Base-by-base conservation (phyloP, 92 coral and sea anemone genomes). In the Phenganax marumi region DNA sequence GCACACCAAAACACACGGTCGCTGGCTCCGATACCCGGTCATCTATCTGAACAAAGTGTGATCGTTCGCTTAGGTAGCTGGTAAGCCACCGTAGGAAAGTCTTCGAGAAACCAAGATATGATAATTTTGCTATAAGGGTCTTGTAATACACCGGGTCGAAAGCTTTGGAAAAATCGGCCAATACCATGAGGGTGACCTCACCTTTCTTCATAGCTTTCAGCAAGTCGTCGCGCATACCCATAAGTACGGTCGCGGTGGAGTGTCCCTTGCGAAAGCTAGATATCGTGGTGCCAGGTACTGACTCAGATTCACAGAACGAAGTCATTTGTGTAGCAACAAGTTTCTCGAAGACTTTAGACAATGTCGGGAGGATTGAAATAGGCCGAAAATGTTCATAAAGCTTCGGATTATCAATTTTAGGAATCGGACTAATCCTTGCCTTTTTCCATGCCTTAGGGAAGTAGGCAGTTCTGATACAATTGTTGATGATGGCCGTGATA, bases 101-200 rank as follows among this genome's bases (percentile, higher is more conserved):
- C 61, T 63, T 84, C 26, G 90, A 84, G 63, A 87, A 87, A 54
- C 85, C 90, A 66, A 87, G 86, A 24, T 72, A 50, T 25, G 50
- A 54, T 62, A 88, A 65, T 77, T 83, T 87, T 26, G 77, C 26
- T 33, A 79, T 68, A 50, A 78, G 70, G 55, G 73, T 86, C 51
- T 64, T 79, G 61, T 54, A 79, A 24, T 75, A 56, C 47, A 86
- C 71, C 21, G 88, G 78, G 73, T 85, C 89, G 53, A 86, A 86
- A 46, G 89, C 89, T 71, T 86, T 85, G 16, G 88, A 69, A 50
- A 80, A 79, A 53, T 85, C 88, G 10, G 84, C 84, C 26, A 85
- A 8, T 12, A 85, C 71, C 85, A 69, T 71, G 9, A 79, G 53
- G 68, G 88, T 69, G 24, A 85, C 74, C 56, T 85, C 81, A 55